Conservation (phyloP, 2,888 invertebrate species). For the Agrypnus murinus region DNA sequence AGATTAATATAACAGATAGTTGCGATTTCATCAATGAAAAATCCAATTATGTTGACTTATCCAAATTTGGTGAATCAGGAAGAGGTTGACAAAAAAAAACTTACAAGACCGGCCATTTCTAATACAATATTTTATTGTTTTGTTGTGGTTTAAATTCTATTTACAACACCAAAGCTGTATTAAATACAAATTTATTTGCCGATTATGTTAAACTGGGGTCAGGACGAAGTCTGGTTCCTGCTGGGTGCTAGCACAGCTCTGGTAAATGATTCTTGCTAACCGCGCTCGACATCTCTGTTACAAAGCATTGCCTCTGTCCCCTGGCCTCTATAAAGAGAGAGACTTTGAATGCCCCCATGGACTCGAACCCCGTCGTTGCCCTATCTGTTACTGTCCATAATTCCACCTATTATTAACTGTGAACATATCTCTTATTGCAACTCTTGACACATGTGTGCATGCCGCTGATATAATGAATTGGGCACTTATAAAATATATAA, state of each 20-base stretch:
- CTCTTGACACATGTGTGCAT: slow-evolving; percentile 49
- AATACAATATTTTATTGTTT: slow-evolving; percentile 1
- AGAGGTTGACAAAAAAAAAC: background rate
- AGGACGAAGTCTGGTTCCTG: slow-evolving; percentile 52
- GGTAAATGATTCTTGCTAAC: slow-evolving; percentile 56
- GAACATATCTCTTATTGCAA: slow-evolving; percentile 56
- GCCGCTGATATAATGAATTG: slow-evolving; percentile 51
- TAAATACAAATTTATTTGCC: slow-evolving; percentile 52
- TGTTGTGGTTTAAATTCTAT: slow-evolving; percentile 32
- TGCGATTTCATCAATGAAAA: background rate
- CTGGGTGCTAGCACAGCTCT: slow-evolving; percentile 50
- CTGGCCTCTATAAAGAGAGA: slow-evolving; percentile 40
- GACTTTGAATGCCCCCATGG: slow-evolving; percentile 46
- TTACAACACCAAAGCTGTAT: slow-evolving; percentile 39
- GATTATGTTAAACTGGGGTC: slow-evolving; percentile 50
- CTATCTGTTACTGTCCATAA: slow-evolving; percentile 59
- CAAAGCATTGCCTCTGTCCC: slow-evolving; percentile 52
- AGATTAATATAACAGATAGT: no score
- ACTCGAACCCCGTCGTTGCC: slow-evolving; percentile 45
- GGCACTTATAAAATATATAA: slow-evolving; percentile 43
- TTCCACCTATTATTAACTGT: slow-evolving; percentile 61
- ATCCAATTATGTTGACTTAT: background rate
- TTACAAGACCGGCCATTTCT: background rate
- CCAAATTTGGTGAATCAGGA: slow-evolving; percentile 27
- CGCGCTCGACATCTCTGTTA: slow-evolving; percentile 56